Evolutionary conservation across 2,888 invertebrate species (phyloP), one percentile per base, ranked within the genome.

Genomic region (Brenthis hecate): DNA sequence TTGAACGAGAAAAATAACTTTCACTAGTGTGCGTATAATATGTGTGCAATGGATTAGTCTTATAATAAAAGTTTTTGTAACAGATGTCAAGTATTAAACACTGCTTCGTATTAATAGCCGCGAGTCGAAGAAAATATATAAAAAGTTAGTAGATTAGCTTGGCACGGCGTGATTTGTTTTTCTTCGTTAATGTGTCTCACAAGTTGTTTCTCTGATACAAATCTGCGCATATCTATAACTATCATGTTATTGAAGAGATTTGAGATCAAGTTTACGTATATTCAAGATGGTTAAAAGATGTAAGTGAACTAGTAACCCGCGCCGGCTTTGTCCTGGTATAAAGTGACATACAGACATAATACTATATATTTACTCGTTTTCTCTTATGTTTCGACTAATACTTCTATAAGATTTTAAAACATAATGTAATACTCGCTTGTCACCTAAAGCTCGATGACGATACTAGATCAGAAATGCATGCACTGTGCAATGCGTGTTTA

Each of bases 1-100:
- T 75, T 72, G 77, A 72, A 75, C 80, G 75, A 78, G 76, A 78
- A 73, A 80, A 78, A 78, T 78, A 77, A 72, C 71, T 76, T 77
- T 72, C 74, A 66, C 74, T 71, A 77, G 75, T 83, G 81, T 79
- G 80, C 71, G 76, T 78, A 73, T 68, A 71, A 74, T 76, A 77
- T 81, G 85, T 86, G 85, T 91, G 91, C 92, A 91, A 91, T 89
- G 91, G 92, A 92, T 92, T 92, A 92, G 90, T 88, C 83, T 92
- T 91, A 92, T 92, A 92, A 92, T 92, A 92, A 92, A 92, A 92
- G 92, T 92, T 92, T 92, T 92, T 91, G 92, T 87, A 91, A 91
- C 92, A 92, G 91, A 92, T 92, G 92, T 91, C 91, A 89, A 88
- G 92, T 92, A 92, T 92, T 92, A 92, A 92, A 91, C 91, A 91